These are phyloP conservation scores for Synergus umbraculus DNA, from an alignment of 2,888 invertebrate genomes.

Conservation along the genomic window DNA sequence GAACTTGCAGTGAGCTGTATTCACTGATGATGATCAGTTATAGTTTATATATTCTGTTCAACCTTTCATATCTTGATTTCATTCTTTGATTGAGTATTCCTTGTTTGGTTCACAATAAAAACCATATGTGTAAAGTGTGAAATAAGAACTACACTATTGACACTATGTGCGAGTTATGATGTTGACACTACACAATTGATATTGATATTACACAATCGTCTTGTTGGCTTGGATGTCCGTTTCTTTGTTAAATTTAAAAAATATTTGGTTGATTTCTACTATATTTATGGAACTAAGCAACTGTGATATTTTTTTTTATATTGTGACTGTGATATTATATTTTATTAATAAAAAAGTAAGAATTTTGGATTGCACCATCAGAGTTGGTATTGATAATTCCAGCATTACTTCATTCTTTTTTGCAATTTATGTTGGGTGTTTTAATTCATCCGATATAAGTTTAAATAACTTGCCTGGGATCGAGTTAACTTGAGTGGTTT, in stretches of 20 bases:
- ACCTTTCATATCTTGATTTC: background rate
- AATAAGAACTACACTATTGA: background rate
- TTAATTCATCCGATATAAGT: too few species aligned
- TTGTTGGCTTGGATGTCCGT: background rate
- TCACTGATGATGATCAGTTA: background rate
- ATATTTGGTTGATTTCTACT: background rate
- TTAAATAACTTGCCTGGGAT: too few species aligned
- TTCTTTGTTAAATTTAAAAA: background rate
- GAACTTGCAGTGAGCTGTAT: background rate
- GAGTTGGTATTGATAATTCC: too few species aligned
- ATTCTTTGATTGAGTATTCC: background rate
- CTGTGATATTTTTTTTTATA: too few species aligned
- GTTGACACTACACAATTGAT: background rate
- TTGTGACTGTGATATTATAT: too few species aligned
- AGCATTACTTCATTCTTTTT: too few species aligned
- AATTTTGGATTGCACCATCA: too few species aligned
- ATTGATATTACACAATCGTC: background rate
- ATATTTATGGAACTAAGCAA: too few species aligned
- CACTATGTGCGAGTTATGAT: conserved; percentile 1
- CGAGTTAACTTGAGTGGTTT: too few species aligned
- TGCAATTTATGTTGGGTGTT: too few species aligned
- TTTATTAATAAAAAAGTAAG: too few species aligned
- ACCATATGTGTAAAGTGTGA: background rate
- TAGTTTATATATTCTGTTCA: background rate
- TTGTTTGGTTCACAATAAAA: background rate